phyloP scores from a whole-genome alignment of 2,113 vertebrate genomes.

The Isurus oxyrinchus region DNA sequence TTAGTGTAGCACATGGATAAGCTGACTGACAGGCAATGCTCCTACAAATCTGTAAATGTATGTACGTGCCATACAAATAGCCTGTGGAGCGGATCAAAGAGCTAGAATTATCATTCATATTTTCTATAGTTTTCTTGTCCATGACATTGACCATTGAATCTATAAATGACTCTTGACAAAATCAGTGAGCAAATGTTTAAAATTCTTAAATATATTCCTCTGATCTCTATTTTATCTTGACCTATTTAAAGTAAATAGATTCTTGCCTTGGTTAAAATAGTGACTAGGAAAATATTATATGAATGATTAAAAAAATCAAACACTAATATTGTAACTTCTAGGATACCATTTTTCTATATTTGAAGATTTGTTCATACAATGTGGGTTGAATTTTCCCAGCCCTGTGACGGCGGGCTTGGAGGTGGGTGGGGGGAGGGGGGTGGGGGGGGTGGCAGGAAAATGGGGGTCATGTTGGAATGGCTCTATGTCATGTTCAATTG shows the following conservation, averaged over 20 bases:
- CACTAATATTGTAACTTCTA: not conserved
- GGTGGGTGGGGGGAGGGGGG: too few relatives aligned
- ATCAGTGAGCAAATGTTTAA: not conserved
- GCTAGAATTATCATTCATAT: not conserved
- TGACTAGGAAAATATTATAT: not conserved
- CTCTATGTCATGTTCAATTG: not conserved
- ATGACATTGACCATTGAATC: not conserved
- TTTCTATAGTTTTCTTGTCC: not conserved
- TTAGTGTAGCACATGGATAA: not conserved
- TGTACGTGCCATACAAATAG: not conserved
- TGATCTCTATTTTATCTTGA: not conserved
- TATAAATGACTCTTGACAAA: not conserved
- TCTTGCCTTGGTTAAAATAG: not conserved
- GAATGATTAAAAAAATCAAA: not conserved
- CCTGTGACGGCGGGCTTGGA: not conserved
- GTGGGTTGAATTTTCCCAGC: not conserved
- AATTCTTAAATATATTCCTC: not conserved
- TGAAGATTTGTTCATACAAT: not conserved
- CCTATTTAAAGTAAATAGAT: not conserved
- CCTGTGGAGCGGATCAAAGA: not conserved
- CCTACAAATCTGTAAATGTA: not conserved
- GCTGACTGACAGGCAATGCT: not conserved
- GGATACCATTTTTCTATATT: not conserved
- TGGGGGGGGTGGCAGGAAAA: not conserved
- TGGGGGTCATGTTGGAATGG: not conserved